phyloP scores from a whole-genome alignment of 1,140 invertebrate genomes.

The Rhagoletis zephyria region DNA sequence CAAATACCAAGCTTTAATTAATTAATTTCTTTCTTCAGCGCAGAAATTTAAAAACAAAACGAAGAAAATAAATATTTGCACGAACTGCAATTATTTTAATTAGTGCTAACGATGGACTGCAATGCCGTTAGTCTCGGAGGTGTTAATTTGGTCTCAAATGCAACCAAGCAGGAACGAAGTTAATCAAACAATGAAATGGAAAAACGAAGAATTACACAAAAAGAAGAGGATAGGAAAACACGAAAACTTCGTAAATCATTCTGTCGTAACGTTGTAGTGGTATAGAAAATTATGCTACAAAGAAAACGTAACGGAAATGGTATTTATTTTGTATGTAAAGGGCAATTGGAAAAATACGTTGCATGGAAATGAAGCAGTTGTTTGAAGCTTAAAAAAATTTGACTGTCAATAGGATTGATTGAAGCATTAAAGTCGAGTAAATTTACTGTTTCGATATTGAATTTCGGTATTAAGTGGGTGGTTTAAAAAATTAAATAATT shows the following conservation, averaged over 20 bases:
- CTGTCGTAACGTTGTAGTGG: not conserved
- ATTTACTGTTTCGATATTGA: not conserved
- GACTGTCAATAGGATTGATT: not conserved
- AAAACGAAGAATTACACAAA: not conserved
- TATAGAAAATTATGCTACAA: not conserved
- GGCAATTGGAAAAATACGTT: not conserved
- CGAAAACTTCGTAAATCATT: constrained; percentile 1
- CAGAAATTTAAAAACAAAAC: not conserved
- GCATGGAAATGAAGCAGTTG: not conserved
- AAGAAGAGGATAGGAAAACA: not conserved
- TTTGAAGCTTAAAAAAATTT: not conserved
- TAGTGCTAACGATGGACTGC: constrained; percentile 42
- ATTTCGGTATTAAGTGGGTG: too few species aligned
- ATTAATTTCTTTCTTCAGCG: not conserved
- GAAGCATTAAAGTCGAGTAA: not conserved
- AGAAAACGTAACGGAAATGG: not conserved
- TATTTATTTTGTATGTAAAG: not conserved
- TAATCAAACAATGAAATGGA: constrained; percentile 2
- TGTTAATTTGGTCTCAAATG: constrained; percentile 49
- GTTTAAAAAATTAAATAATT: too few species aligned
- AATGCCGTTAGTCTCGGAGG: constrained; percentile 22
- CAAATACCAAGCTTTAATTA: not conserved
- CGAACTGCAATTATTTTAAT: constrained; percentile 47
- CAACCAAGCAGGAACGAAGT: constrained; percentile 17
- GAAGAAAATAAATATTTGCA: constrained; percentile 8